Evolutionary conservation across 2,797 vertebrate genomes (phyloP).

Genomic region (Chaunax sp.): DNA sequence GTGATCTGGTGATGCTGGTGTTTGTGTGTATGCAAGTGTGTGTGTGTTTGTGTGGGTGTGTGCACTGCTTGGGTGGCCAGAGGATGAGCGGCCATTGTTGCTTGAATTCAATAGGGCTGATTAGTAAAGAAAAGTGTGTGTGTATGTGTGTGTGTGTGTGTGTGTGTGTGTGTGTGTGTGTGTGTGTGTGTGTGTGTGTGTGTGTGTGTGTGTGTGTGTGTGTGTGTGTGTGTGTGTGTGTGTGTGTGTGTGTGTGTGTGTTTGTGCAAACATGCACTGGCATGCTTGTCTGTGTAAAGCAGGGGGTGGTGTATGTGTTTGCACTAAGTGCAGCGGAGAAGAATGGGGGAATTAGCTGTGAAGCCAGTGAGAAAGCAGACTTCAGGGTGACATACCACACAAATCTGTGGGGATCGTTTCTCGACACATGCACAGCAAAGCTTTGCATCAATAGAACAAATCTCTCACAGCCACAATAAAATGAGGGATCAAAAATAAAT

Average conservation of each 20-base stretch:
- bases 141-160: conserved; percentile 58
- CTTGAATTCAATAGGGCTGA: conserved; percentile 84
- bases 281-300: conserved; percentile 62
- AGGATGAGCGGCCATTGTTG: conserved; percentile 84
- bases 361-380: conserved; percentile 68
- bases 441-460: conserved; percentile 35
- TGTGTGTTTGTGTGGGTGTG: conserved; percentile 38
- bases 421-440: conserved; percentile 30
- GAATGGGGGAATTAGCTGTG: conserved; percentile 70
- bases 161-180: conserved; percentile 49
- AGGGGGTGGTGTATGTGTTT: conserved; percentile 60
- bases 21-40: conserved; percentile 37
- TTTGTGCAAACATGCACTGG: conserved; percentile 52
- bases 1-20: conserved; percentile 57
- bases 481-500: not conserved
- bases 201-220: conserved; percentile 41
- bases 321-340: conserved; percentile 65
- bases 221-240: conserved; percentile 59
- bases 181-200: conserved; percentile 47
- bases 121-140: conserved; percentile 77
- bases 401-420: conserved; percentile 57
- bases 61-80: conserved; percentile 83
- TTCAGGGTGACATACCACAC: conserved; percentile 67
- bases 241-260: conserved; percentile 33
- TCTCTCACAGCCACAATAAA: not conserved